Conservation (phyloP, 2,888 invertebrate genomes). For the Tryphoninae sp. region DNA sequence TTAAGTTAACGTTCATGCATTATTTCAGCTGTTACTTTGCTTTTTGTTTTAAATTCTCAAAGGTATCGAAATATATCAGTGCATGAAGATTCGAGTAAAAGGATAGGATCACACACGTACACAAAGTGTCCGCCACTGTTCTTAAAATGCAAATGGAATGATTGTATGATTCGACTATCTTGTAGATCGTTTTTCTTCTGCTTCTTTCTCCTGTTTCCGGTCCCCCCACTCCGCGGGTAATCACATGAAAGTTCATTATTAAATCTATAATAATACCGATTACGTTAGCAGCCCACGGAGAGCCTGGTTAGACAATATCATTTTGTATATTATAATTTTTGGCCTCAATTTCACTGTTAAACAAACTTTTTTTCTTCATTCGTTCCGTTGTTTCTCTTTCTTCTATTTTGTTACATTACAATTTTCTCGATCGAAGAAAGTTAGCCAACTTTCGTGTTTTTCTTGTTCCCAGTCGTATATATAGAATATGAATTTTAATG, state of each 20-base stretch:
- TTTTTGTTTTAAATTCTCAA: slow-evolving; percentile 16
- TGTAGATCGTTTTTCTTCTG: slow-evolving; percentile 24
- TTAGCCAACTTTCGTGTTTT: slow-evolving; percentile 53
- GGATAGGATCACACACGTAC: slow-evolving; percentile 17
- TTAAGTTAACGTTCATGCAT: slow-evolving; percentile 15
- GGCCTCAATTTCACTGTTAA: slow-evolving; percentile 70
- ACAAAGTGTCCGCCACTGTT: slow-evolving; percentile 40
- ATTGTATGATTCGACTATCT: slow-evolving; percentile 59
- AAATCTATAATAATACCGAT: slow-evolving; percentile 67
- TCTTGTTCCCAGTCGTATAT: slow-evolving; percentile 71
- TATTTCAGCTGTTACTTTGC: slow-evolving; percentile 25
- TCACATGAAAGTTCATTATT: slow-evolving; percentile 68
- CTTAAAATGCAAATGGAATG: slow-evolving; percentile 75
- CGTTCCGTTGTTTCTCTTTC: slow-evolving; percentile 13
- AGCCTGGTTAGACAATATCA: slow-evolving; percentile 64
- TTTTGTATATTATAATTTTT: slow-evolving; percentile 69
- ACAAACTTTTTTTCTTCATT: slow-evolving; percentile 36
- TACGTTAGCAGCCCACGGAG: slow-evolving; percentile 62
- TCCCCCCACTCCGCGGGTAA: slow-evolving; percentile 62
- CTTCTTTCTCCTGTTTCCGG: slow-evolving; percentile 43
- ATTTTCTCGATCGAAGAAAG: slow-evolving; percentile 9
- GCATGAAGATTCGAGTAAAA: slow-evolving; percentile 33
- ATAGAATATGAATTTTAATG: slow-evolving; percentile 34
- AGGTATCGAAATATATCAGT: slow-evolving; percentile 48
- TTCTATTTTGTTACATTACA: slow-evolving; percentile 24